Conservation (phyloP, 1,140 invertebrate genomes). For the Cecropterus lyciades region DNA sequence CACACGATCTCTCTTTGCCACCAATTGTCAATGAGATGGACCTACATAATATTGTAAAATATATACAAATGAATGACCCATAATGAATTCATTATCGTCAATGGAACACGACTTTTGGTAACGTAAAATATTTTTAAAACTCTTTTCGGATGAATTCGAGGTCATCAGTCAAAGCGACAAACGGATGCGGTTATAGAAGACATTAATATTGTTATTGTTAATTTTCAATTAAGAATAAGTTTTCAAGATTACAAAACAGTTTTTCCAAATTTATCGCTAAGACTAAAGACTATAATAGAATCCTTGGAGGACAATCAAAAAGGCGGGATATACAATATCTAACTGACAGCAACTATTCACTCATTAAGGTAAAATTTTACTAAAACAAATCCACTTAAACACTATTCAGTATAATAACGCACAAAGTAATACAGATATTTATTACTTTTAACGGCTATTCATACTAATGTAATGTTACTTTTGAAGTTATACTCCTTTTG, state of each 20-base stretch:
- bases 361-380: conserved; percentile 52
- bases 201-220: conserved; percentile 15
- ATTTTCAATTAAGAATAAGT: conserved; percentile 19
- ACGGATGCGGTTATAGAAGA: conserved; percentile 4
- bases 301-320: conserved; percentile 34
- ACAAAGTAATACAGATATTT: conserved; percentile 34
- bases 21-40: conserved; percentile 55
- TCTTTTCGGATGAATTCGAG: conserved; percentile 14
- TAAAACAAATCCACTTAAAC: conserved; percentile 45
- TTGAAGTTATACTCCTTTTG: conserved; percentile 14
- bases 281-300: conserved; percentile 30
- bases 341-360: conserved; percentile 55
- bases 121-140: conserved; percentile 22
- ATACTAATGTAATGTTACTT: conserved; percentile 5
- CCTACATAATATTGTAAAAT: conserved; percentile 50
- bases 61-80: conserved; percentile 61
- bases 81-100: conserved; percentile 44
- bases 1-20: conserved; percentile 51
- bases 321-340: conserved; percentile 40
- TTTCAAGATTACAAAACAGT: conserved; percentile 24
- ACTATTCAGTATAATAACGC: conserved; percentile 43
- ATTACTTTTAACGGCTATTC: conserved; percentile 20
- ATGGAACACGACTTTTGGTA: conserved; percentile 48
- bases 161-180: conserved; percentile 25
- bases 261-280: conserved; percentile 30